Base-by-base conservation (phyloP, 2,888 invertebrate genomes). In the Tetramorium bicarinatum region DNA sequence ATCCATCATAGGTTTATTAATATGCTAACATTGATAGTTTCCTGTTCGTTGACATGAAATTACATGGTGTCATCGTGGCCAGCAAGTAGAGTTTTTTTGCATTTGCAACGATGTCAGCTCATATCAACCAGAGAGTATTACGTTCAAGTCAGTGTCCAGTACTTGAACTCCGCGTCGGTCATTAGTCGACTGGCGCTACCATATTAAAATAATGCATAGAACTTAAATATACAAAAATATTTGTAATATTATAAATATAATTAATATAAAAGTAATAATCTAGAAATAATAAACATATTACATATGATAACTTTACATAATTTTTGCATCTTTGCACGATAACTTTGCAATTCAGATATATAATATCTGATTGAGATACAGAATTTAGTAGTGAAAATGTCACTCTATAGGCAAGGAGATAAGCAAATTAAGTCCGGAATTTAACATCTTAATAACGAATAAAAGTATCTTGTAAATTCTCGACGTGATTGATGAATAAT, bases 1-100 rank as follows among this genome's bases (percentile, higher is more conserved):
- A 38, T 59, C 4, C 8, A 59, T 79, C 44, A 34, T 18, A 2
- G n/a, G 3, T 79, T 47, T 34, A 69, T 69, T 69, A 80, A 80
- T 71, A 59, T 47, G 18, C 18, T 59, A 59, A 18, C 47, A 11
- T n/a, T 69, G 21, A 21, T 21, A 21, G n/a, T 49, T 59, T 59
- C 3, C 18, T 34, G 21, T 76, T n/a, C 15, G n/a, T 6, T 41
- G 34, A 59, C 34, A 13, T 69, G 59, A 49, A 54, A 71, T 80
- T 80, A 71, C 18, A 8, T 18, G 13, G 18, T 80, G 38, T 80
- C 18, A 69, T 59, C 25, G 13, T 21, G 13, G 6, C 8, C 34
- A 44, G 21, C 13, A 38, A 29, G 41, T 34, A 66, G 6, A n/a
- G 21, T 25, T 44, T 47, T 67, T 59, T 71, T 59, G 18, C 21